These are phyloP conservation scores for Notodonta ziczac DNA, from an alignment of 2,888 invertebrate genomes.

Conservation along the genomic window DNA sequence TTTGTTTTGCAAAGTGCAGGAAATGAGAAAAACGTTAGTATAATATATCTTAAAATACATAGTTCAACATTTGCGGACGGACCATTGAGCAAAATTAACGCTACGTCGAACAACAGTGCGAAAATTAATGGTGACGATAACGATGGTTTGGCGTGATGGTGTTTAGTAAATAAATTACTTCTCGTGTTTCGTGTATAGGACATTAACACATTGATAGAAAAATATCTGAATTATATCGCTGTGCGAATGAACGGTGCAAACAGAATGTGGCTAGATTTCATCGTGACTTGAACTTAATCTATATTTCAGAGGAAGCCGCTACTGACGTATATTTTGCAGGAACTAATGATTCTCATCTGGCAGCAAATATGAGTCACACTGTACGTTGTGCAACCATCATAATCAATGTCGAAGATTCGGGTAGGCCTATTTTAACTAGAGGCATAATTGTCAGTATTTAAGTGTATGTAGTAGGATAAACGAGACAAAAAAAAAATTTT, in stretches of 20 bases:
- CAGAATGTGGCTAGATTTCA: slow-evolving; percentile 24
- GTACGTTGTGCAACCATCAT: slow-evolving; percentile 15
- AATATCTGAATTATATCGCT: slow-evolving; percentile 13
- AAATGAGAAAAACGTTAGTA: slow-evolving; percentile 12
- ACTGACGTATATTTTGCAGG: slow-evolving; percentile 28
- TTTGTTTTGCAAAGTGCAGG: slow-evolving; percentile 11
- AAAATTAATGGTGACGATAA: slow-evolving; percentile 19
- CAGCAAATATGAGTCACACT: slow-evolving; percentile 26
- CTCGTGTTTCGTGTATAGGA: slow-evolving; percentile 22
- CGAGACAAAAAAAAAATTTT: too few species aligned
- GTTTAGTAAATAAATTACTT: slow-evolving; percentile 31
- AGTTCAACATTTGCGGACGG: slow-evolving; percentile 10
- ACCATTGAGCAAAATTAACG: slow-evolving; percentile 7
- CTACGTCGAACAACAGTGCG: slow-evolving; percentile 10
- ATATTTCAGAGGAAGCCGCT: slow-evolving; percentile 28
- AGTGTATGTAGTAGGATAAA: not conserved
- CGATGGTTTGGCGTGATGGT: slow-evolving; percentile 37
- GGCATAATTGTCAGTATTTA: not conserved
- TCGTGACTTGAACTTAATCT: slow-evolving; percentile 33
- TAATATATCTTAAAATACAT: not conserved
- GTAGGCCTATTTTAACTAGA: not conserved
- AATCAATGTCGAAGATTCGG: not conserved
- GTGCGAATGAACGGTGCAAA: slow-evolving; percentile 13
- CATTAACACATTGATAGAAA: slow-evolving; percentile 33
- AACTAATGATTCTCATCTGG: slow-evolving; percentile 21